Evolutionary conservation across 1,140 invertebrate genomes (phyloP).

Genomic region (Elymnias hypermnestra): DNA sequence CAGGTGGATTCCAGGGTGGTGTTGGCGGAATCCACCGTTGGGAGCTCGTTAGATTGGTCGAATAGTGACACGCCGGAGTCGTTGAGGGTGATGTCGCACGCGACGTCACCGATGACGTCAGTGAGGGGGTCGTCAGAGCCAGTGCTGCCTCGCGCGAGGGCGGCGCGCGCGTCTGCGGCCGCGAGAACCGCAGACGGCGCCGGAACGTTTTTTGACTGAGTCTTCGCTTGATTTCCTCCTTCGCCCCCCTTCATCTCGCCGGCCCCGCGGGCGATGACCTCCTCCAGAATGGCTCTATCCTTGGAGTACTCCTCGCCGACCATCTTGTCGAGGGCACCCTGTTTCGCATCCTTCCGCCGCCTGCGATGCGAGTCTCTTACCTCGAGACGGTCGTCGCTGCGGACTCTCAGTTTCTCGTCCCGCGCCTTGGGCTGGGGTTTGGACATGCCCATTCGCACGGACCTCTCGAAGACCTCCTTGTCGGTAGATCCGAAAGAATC

Average conservation of each 20-base stretch:
- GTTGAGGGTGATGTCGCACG: slow-evolving; percentile 1
- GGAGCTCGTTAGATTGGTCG: slow-evolving; percentile 25
- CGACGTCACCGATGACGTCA: slow-evolving; percentile 12
- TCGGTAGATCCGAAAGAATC: slow-evolving; percentile 84
- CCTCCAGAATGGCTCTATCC: slow-evolving; percentile 47
- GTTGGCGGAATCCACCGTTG: slow-evolving; percentile 31
- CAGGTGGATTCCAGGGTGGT: slow-evolving; percentile 35
- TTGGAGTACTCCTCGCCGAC: slow-evolving; percentile 38
- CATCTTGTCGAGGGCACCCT: slow-evolving; percentile 46
- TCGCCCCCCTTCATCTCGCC: slow-evolving; percentile 22
- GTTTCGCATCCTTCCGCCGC: slow-evolving; percentile 22
- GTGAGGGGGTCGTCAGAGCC: slow-evolving; percentile 34
- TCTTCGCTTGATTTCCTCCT: slow-evolving; percentile 5
- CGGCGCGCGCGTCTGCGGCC: slow-evolving; percentile 60
- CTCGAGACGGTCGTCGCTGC: slow-evolving; percentile 34
- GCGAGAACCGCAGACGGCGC: slow-evolving; percentile 66
- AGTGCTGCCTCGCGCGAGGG: slow-evolving; percentile 33
- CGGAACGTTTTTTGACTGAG: slow-evolving; percentile 67
- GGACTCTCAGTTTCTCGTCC: slow-evolving; percentile 31
- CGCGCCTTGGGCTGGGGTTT: slow-evolving; percentile 37
- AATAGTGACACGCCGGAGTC: slow-evolving; percentile 9
- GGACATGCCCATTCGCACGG: slow-evolving; percentile 83
- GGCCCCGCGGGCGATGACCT: slow-evolving; percentile 50
- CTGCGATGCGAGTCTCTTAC: slow-evolving; percentile 27
- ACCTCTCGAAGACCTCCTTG: slow-evolving; percentile 67